phyloP scores from a whole-genome alignment of 2,888 invertebrate genomes.

The Ectemnius lituratus region DNA sequence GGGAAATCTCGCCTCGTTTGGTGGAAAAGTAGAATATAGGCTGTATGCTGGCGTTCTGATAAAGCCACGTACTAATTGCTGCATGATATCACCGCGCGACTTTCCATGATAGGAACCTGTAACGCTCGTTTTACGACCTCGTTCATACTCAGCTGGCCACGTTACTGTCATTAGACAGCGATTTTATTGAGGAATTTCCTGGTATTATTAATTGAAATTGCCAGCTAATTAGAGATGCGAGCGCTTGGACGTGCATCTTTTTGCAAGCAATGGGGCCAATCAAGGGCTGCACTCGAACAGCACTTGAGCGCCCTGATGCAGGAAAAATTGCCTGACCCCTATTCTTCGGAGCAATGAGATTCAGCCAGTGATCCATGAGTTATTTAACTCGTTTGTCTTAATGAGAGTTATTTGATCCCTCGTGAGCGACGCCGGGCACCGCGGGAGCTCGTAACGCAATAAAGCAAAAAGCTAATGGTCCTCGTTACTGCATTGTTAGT shows the following conservation, averaged over 20 bases:
- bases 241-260: slow-evolving; percentile 18
- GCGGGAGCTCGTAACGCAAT: slow-evolving; percentile 60
- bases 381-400: slow-evolving; percentile 62
- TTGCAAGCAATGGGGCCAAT: slow-evolving; percentile 19
- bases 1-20: slow-evolving; percentile 32
- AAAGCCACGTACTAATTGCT: slow-evolving; percentile 46
- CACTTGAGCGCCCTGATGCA: slow-evolving; percentile 9
- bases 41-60: slow-evolving; percentile 36
- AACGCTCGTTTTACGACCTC: slow-evolving; percentile 29
- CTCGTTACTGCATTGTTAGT: slow-evolving; percentile 62
- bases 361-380: slow-evolving; percentile 43
- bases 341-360: slow-evolving; percentile 9
- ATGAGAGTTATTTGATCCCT: slow-evolving; percentile 64
- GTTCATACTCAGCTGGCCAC: slow-evolving; percentile 10
- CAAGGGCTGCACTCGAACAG: slow-evolving; percentile 7
- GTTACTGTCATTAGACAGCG: background rate
- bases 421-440: slow-evolving; percentile 49
- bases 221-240: slow-evolving; percentile 6
- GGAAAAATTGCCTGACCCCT: slow-evolving; percentile 32
- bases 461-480: slow-evolving; percentile 64
- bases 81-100: slow-evolving; percentile 9
- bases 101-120: slow-evolving; percentile 4
- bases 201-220: slow-evolving; percentile 4
- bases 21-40: slow-evolving; percentile 8
- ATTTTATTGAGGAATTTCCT: background rate